Conservation (phyloP, 2,113 vertebrate species). For the Oncorhynchus gorbuscha region DNA sequence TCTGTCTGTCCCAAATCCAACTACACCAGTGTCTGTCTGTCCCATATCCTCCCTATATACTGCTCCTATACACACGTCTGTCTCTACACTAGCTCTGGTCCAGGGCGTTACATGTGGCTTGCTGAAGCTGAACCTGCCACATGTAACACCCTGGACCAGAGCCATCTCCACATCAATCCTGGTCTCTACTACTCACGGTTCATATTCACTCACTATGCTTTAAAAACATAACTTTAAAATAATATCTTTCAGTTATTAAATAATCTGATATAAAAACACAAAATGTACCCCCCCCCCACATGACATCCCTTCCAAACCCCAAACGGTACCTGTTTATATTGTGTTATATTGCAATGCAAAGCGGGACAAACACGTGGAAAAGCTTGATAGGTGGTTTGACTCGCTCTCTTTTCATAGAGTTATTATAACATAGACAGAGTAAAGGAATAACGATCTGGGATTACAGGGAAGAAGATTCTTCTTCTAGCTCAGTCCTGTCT, state of each 20-base stretch:
- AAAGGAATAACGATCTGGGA: constrained; percentile 58
- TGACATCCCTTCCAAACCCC: constrained; percentile 12
- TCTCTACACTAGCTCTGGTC: constrained; percentile 21
- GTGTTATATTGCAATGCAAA: constrained; percentile 62
- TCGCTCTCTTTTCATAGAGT: constrained; percentile 61
- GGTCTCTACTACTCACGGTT: constrained; percentile 47
- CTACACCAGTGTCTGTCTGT: too few relatives aligned
- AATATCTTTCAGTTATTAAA: constrained; percentile 79
- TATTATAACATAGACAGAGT: constrained; percentile 52
- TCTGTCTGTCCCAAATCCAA: too few relatives aligned
- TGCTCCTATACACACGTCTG: not conserved
- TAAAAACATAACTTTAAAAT: constrained; percentile 62
- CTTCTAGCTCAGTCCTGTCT: constrained; percentile 29
- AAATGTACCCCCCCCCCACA: constrained; percentile 38
- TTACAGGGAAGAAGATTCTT: constrained; percentile 45
- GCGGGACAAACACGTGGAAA: constrained; percentile 70
- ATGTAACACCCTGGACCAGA: not conserved
- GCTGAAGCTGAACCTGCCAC: too few relatives aligned
- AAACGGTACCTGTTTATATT: constrained; percentile 55
- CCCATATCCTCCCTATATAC: too few relatives aligned
- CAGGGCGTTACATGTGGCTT: too few relatives aligned
- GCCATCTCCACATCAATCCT: constrained; percentile 45
- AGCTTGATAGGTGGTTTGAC: constrained; percentile 62
- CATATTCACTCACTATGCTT: constrained; percentile 54
- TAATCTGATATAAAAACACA: constrained; percentile 77